Conservation (phyloP, 2,113 vertebrate species). For the Gallinago media region DNA sequence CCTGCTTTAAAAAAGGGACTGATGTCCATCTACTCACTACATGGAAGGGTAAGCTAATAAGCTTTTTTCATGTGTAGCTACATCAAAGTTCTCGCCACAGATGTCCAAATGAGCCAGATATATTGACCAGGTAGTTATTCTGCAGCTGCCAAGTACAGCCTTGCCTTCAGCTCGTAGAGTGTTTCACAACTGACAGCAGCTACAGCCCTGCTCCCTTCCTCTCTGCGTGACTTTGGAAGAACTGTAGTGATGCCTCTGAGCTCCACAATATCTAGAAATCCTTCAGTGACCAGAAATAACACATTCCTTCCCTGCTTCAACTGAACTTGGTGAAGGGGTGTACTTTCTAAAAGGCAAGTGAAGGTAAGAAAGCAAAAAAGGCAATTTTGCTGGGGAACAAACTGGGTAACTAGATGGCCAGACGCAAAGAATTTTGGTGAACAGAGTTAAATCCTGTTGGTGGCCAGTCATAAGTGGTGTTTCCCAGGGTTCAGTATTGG, state of each 20-base stretch:
- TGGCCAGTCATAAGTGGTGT: rapidly evolving
- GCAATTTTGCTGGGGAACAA: not conserved
- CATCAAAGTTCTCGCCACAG: not conserved
- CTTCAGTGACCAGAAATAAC: not conserved
- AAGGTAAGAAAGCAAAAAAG: not conserved
- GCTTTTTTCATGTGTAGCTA: not conserved
- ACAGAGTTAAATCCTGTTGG: not conserved
- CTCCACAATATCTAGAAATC: not conserved
- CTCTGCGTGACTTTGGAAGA: not conserved
- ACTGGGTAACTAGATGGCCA: too few relatives aligned
- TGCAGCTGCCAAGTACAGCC: not conserved
- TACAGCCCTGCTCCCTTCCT: not conserved
- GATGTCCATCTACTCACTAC: not conserved
- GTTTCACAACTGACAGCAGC: not conserved
- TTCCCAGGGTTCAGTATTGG: not conserved
- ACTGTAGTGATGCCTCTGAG: not conserved
- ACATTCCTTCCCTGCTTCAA: not conserved
- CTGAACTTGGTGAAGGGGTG: not conserved
- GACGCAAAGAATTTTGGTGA: not conserved
- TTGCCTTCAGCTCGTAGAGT: not conserved
- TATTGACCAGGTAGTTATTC: not conserved
- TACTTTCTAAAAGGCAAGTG: not conserved
- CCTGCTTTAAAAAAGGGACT: not conserved
- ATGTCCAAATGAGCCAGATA: not conserved
- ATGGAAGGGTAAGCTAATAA: not conserved